Evolutionary conservation across 2,113 vertebrate genomes (phyloP).

Genomic region (Cheilinus undulatus): DNA sequence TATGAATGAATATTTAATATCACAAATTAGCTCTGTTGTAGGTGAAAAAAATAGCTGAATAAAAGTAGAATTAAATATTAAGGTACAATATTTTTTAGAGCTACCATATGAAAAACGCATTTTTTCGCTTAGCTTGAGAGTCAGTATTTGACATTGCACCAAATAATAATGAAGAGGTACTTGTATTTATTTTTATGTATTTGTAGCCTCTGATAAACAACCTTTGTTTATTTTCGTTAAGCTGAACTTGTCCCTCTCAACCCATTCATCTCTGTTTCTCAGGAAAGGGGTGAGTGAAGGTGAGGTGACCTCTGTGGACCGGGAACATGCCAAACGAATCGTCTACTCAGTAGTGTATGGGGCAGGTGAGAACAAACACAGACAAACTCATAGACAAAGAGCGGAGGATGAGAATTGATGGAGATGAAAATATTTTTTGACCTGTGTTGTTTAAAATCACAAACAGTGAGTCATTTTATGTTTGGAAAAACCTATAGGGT

Average conservation of each 20-base stretch:
- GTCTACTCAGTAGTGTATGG: constrained; percentile 93
- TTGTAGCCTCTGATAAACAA: background rate
- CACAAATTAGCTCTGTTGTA: too few relatives aligned
- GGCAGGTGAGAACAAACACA: constrained; percentile 85
- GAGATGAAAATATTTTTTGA: background rate
- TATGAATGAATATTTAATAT: too few relatives aligned
- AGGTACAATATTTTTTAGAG: too few relatives aligned
- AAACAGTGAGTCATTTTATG: background rate
- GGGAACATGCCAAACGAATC: constrained; percentile 90
- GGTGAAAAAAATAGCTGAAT: too few relatives aligned
- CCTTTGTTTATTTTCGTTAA: background rate
- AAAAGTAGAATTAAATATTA: too few relatives aligned
- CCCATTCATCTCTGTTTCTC: constrained; percentile 32
- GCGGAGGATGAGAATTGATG: background rate
- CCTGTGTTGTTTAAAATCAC: background rate
- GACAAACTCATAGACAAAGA: background rate
- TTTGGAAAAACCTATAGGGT: background rate
- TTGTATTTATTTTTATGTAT: too few relatives aligned
- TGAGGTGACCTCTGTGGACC: constrained; percentile 82
- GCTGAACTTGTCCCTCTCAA: background rate
- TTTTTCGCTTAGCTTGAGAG: too few relatives aligned
- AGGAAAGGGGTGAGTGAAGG: constrained; percentile 87
- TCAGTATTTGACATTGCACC: too few relatives aligned
- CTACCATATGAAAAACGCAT: too few relatives aligned
- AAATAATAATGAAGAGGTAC: too few relatives aligned